These are phyloP conservation scores for Agapostemon virescens DNA, from an alignment of 2,888 invertebrate genomes.

Conservation along the genomic window DNA sequence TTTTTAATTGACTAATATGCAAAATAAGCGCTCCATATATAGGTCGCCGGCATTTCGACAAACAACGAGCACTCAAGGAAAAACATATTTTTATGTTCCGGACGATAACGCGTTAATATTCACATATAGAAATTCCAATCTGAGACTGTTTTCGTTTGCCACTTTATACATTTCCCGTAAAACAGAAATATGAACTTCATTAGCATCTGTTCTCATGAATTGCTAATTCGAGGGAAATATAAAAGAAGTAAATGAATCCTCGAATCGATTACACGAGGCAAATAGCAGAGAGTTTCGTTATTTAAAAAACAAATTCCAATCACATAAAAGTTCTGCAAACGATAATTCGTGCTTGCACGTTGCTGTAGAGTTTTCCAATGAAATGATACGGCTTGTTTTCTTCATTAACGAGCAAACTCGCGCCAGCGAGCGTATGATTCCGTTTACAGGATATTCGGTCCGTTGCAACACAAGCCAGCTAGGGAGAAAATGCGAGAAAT, in stretches of 20 bases:
- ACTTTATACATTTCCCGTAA: too few relatives aligned
- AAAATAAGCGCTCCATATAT: too few relatives aligned
- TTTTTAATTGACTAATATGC: too few relatives aligned
- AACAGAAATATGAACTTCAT: too few relatives aligned
- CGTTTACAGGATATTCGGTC: conserved; percentile 26
- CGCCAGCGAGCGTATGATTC: conserved; percentile 30
- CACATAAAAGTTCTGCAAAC: not conserved
- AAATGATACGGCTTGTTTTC: conserved; percentile 33
- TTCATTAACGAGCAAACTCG: conserved; percentile 30
- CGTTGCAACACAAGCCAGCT: conserved; percentile 6
- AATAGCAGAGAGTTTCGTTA: not conserved
- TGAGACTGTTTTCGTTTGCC: too few relatives aligned
- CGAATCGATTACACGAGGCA: not conserved
- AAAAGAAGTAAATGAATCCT: not conserved
- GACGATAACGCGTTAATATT: too few relatives aligned
- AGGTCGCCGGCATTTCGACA: too few relatives aligned
- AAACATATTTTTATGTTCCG: too few relatives aligned
- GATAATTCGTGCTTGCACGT: not conserved
- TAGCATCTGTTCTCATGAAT: too few relatives aligned
- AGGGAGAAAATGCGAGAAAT: conserved; percentile 33
- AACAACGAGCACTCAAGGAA: too few relatives aligned
- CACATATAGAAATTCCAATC: too few relatives aligned
- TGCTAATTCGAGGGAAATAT: too few relatives aligned
- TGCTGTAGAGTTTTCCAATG: not conserved
- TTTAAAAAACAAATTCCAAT: not conserved